These are phyloP conservation scores for Caligus rogercresseyi DNA, from an alignment of 1,140 invertebrate genomes.

Conservation along the genomic window DNA sequence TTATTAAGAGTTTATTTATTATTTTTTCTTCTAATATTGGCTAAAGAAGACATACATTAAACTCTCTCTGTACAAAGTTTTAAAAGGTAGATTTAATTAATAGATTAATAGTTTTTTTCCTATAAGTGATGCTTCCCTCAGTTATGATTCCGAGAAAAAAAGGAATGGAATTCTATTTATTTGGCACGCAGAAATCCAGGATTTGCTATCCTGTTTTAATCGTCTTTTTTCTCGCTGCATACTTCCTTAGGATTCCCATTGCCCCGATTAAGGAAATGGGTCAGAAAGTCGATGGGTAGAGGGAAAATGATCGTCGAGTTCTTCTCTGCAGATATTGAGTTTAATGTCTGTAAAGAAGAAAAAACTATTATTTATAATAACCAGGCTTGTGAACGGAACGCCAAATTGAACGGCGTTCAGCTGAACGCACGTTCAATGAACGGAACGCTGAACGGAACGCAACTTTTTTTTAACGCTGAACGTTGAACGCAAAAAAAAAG, in stretches of 20 bases:
- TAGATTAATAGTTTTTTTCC: not conserved
- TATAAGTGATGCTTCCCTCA: not conserved
- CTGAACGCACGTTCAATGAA: too few species aligned
- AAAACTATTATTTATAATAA: not conserved
- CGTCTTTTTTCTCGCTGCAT: not conserved
- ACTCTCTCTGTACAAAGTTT: not conserved
- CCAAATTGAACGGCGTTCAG: too few species aligned
- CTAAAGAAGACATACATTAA: not conserved
- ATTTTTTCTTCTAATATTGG: too few species aligned
- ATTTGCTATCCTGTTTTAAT: not conserved
- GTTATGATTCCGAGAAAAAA: not conserved
- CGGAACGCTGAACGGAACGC: too few species aligned
- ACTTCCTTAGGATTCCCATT: not conserved
- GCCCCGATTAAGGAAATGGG: not conserved
- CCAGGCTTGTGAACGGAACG: too few species aligned
- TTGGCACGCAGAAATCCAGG: not conserved
- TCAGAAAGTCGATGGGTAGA: constrained; percentile 76
- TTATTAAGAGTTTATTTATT: not conserved
- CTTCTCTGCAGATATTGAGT: constrained; percentile 89
- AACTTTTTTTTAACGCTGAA: too few species aligned
- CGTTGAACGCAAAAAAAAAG: too few species aligned
- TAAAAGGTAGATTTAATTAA: not conserved
- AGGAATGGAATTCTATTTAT: not conserved
- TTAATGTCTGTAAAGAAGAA: constrained; percentile 51
- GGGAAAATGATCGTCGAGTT: constrained; percentile 97